Evolutionary conservation across 2,113 vertebrate species (phyloP).

Genomic region (Pachypanchax playfairii): DNA sequence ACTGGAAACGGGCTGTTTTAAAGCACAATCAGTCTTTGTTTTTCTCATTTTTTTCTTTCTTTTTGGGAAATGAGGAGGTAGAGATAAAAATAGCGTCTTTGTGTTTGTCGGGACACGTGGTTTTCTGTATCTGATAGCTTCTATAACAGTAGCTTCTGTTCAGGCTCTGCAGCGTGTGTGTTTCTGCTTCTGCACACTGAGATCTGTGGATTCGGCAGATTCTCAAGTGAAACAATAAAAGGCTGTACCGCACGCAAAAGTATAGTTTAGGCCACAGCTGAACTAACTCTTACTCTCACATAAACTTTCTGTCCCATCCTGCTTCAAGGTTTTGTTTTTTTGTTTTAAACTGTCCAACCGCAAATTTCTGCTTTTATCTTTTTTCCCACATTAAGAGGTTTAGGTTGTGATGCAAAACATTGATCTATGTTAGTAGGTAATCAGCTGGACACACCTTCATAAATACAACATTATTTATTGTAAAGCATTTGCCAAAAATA

Average conservation of each 20-base stretch:
- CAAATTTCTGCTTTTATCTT: conserved; percentile 2
- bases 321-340: conserved; percentile 11
- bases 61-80: conserved; percentile 52
- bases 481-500: neutral
- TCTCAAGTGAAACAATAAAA: conserved; percentile 73
- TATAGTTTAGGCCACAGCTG: conserved; percentile 54
- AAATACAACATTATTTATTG: too few relatives aligned
- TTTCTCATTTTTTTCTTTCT: conserved; percentile 23
- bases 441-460: too few relatives aligned
- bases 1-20: too few relatives aligned
- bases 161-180: conserved; percentile 33
- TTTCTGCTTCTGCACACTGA: conserved; percentile 29
- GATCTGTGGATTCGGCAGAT: conserved; percentile 71
- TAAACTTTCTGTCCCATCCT: conserved; percentile 10
- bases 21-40: conserved; percentile 6
- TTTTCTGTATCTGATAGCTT: conserved; percentile 57
- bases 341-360: conserved; percentile 4
- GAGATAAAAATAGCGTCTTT: conserved; percentile 77
- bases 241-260: conserved; percentile 72
- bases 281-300: conserved; percentile 20
- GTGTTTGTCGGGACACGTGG: conserved; percentile 57
- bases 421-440: too few relatives aligned
- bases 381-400: conserved; percentile 3
- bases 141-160: conserved; percentile 78
- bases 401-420: too few relatives aligned